Evolutionary conservation across 2,888 invertebrate genomes (phyloP).

Genomic region (Byasa hedistus): DNA sequence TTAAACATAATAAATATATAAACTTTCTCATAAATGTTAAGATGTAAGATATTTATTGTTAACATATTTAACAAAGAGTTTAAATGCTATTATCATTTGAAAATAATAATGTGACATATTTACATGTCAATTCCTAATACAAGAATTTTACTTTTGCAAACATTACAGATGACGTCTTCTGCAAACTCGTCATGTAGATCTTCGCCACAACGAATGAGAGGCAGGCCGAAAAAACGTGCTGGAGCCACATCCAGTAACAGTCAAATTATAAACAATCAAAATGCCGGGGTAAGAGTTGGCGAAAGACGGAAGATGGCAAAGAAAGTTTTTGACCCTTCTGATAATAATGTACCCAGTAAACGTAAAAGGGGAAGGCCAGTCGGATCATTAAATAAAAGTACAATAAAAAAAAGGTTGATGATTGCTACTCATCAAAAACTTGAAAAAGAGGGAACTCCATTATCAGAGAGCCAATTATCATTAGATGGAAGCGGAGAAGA

Average conservation of each 20-base stretch:
- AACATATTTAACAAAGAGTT: background rate
- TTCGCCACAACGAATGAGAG: slow-evolving; percentile 71
- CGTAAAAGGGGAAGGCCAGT: slow-evolving; percentile 84
- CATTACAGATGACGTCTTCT: slow-evolving; percentile 71
- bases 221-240: slow-evolving; percentile 64
- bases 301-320: slow-evolving; percentile 87
- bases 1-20: too few species aligned
- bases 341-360: slow-evolving; percentile 86
- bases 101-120: background rate
- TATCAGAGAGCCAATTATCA: slow-evolving; percentile 66
- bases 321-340: slow-evolving; percentile 92
- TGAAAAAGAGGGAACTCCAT: slow-evolving; percentile 59
- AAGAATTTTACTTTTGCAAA: slow-evolving; percentile 1
- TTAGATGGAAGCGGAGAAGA: slow-evolving; percentile 72
- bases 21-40: too few species aligned
- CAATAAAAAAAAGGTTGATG: slow-evolving; percentile 75
- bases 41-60: background rate
- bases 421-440: slow-evolving; percentile 47
- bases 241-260: slow-evolving; percentile 54
- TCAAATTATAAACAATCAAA: slow-evolving; percentile 52
- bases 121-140: background rate
- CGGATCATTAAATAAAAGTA: slow-evolving; percentile 81
- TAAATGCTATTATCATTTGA: background rate
- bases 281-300: slow-evolving; percentile 76
- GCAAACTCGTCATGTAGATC: slow-evolving; percentile 75